Evolutionary conservation across 2,113 vertebrate species (phyloP), one percentile per base, ranked within the genome.

Genomic region (Bombycilla garrulus): DNA sequence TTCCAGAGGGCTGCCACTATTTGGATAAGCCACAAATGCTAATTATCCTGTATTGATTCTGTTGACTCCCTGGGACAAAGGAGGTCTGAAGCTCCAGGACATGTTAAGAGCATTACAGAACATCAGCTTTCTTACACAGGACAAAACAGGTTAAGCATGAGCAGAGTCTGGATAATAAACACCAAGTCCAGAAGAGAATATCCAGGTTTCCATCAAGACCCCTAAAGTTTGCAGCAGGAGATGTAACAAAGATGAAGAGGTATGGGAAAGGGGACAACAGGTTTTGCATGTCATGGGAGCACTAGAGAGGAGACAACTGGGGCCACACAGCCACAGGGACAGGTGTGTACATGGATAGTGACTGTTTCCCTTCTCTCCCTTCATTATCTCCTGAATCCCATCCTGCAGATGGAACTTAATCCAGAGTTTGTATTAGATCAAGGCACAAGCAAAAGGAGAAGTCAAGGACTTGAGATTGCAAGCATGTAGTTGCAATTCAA

Each of bases 21-120:
- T 92, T 90, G 94, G 82, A 88, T 91, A 90, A 71, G 71, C 58
- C 67, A 90, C 70, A 86, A 93, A 87, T 9, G 3, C 54, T 86
- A 73, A 93, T 96, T 94, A 91, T 95, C 88, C 94, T 73, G 11
- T 90, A 91, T 92, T 62, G 89, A 91, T 89, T 89, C 64, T 8
- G 56, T 56, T 84, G 81, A 80, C 92, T 94, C 90, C 88, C 87
- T 58, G 76, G 72, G 88, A 96, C 76, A 93, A 88, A 93, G 69
- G 20, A 93, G 47, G 47, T 70, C 72, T 97, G 44, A 85, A 90
- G 88, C 82, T 91, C 56, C 40, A 47, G 79, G 74, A 88, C 64
- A 86, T 35, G 17, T n/a, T 45, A 82, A 12, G 22, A 88, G 69
- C 40, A 11, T 56, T 74, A 80, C 19, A 88, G 88, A 91, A 72